phyloP scores from a whole-genome alignment of 2,888 invertebrate genomes.

The Nyleta sp. region DNA sequence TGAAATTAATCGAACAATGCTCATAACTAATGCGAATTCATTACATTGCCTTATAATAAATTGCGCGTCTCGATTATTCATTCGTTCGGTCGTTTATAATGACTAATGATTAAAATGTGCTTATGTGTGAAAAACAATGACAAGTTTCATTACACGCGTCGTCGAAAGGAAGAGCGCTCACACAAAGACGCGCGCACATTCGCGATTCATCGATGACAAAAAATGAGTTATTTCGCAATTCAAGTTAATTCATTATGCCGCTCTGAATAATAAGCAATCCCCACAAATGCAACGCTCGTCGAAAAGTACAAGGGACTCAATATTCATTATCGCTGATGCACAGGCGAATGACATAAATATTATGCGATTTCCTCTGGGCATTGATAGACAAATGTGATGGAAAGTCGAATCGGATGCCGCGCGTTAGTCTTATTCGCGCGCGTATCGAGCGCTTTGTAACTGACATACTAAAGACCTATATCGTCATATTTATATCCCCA shows the following conservation, averaged over 20 bases:
- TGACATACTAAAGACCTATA: conserved; percentile 23
- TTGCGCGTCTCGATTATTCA: not conserved
- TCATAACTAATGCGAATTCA: not conserved
- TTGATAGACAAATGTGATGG: conserved; percentile 34
- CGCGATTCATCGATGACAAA: not conserved
- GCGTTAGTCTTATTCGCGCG: conserved; percentile 18
- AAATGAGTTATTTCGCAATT: conserved; percentile 3
- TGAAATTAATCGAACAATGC: conserved; percentile 16
- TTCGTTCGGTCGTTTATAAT: not conserved
- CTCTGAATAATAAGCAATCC: conserved; percentile 3
- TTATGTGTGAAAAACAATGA: not conserved
- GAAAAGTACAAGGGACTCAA: conserved; percentile 15
- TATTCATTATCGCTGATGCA: conserved; percentile 33
- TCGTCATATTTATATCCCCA: conserved; percentile 36
- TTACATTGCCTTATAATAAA: conserved; percentile 2
- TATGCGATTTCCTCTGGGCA: conserved; percentile 24
- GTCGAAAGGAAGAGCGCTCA: not conserved
- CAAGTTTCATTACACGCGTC: not conserved
- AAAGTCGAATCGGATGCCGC: conserved; percentile 30
- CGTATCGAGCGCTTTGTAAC: conserved; percentile 3
- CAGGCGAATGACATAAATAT: conserved; percentile 19
- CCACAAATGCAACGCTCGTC: not conserved
- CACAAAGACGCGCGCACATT: not conserved
- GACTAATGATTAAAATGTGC: not conserved
- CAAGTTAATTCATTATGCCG: not conserved